Conservation (phyloP, 2,888 invertebrate species). For the Aporophyla lueneburgensis region DNA sequence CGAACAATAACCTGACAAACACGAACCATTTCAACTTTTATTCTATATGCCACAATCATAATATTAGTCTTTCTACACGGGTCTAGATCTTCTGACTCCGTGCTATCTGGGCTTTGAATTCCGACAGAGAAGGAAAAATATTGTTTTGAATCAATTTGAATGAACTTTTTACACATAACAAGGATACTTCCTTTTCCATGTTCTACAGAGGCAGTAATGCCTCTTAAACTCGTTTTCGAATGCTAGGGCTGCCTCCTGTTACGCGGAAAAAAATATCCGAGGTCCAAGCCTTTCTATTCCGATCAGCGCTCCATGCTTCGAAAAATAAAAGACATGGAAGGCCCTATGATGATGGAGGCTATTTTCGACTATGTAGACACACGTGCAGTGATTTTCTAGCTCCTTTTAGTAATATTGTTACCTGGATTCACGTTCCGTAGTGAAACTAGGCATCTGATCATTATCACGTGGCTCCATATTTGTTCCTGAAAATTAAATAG, state of each 20-base stretch:
- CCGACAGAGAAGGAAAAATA: background rate
- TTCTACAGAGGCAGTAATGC: background rate
- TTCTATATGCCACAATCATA: background rate
- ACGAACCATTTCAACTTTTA: background rate
- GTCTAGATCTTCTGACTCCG: background rate
- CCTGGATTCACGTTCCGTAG: constrained; percentile 76
- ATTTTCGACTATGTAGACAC: background rate
- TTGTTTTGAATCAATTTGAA: background rate
- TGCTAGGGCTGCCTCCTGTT: background rate
- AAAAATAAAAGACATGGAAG: background rate
- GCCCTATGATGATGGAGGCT: background rate
- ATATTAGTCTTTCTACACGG: background rate
- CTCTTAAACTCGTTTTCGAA: background rate
- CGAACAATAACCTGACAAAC: constrained; percentile 92
- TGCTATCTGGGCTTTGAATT: background rate
- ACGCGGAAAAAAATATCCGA: background rate
- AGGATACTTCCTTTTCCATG: background rate
- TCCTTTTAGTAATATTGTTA: constrained; percentile 53
- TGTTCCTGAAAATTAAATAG: constrained; percentile 71
- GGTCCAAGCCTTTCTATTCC: no score
- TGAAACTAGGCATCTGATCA: constrained; percentile 70
- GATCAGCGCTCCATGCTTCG: no score
- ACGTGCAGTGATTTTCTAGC: background rate
- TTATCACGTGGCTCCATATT: constrained; percentile 74
- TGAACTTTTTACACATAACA: background rate